Evolutionary conservation across 2,113 vertebrate species (phyloP).

Genomic region (Cacatua alba): DNA sequence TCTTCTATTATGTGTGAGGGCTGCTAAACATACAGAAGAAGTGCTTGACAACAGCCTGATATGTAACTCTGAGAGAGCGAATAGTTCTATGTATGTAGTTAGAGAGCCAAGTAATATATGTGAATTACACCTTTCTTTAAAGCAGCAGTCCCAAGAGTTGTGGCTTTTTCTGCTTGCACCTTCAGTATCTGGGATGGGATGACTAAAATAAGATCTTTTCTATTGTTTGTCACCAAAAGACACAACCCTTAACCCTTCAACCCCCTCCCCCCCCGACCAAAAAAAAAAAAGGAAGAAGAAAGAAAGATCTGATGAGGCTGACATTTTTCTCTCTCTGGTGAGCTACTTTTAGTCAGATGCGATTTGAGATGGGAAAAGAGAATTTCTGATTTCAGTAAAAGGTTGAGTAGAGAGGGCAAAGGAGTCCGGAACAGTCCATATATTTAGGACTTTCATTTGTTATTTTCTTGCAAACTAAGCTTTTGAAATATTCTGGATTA

Average conservation of each 20-base stretch:
- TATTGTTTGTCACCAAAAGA: constrained; percentile 46
- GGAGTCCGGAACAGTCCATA: background rate
- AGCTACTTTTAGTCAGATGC: constrained; percentile 58
- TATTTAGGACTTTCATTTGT: constrained; percentile 50
- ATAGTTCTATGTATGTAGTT: background rate
- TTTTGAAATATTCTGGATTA: constrained; percentile 58
- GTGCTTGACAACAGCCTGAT: background rate
- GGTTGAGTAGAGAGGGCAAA: constrained; percentile 25
- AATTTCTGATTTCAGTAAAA: constrained; percentile 62
- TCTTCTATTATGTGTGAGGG: background rate
- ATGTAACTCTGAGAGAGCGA: background rate
- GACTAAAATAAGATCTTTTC: constrained; percentile 58
- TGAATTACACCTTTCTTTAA: constrained; percentile 5
- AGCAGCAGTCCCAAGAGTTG: constrained; percentile 3
- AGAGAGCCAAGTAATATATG: constrained; percentile 32
- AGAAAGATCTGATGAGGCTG: constrained; percentile 41
- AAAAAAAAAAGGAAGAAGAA: background rate
- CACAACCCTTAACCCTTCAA: accelerated
- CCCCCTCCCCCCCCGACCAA: accelerated
- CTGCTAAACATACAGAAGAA: background rate
- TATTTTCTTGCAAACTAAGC: constrained; percentile 54
- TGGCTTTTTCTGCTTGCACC: background rate
- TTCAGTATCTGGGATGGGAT: constrained; percentile 43
- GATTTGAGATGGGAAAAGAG: constrained; percentile 54
- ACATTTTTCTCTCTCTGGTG: constrained; percentile 42